Percentiles rank a stretch among this genome's conserved stretches.
phyloP scores from a whole-genome alignment of 2,113 vertebrate species.

The Aptenodytes forsteri region DNA sequence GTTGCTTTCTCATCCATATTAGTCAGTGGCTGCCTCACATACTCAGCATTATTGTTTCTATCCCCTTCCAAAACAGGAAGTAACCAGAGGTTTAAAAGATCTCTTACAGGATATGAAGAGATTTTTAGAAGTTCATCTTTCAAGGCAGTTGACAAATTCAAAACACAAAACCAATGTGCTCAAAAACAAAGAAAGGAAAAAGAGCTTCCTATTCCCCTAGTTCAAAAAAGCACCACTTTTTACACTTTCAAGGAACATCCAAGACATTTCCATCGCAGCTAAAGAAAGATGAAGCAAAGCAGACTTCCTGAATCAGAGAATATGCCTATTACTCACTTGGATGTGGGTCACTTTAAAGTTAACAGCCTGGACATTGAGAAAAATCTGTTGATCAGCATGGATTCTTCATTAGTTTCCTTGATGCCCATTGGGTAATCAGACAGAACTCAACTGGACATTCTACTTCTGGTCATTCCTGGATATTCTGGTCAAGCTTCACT shows the following conservation, averaged over 20 bases:
- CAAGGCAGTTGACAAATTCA: not conserved
- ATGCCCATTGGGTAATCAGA: slow-evolving; percentile 52
- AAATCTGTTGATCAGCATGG: slow-evolving; percentile 63
- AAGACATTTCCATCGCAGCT: slow-evolving; percentile 51
- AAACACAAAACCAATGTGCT: not conserved
- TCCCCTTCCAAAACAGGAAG: not conserved
- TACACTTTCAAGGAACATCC: slow-evolving; percentile 16
- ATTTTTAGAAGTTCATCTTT: not conserved
- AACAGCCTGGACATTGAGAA: slow-evolving; percentile 62
- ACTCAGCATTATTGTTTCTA: not conserved
- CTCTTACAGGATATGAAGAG: not conserved
- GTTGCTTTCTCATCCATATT: not conserved
- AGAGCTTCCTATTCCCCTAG: not conserved
- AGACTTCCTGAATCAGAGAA: slow-evolving; percentile 59
- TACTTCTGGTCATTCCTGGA: slow-evolving; percentile 65
- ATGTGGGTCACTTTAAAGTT: slow-evolving; percentile 65
- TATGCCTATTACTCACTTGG: slow-evolving; percentile 68
- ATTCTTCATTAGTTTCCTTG: slow-evolving; percentile 65
- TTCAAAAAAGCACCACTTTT: not conserved
- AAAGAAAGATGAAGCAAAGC: slow-evolving; percentile 55
- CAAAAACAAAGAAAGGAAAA: slow-evolving; percentile 28
- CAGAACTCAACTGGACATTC: slow-evolving; percentile 62
- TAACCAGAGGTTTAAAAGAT: not conserved
- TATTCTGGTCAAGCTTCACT: slow-evolving; percentile 66
- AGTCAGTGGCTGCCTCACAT: not conserved